Evolutionary conservation across 2,113 vertebrate species (phyloP).

Genomic region (Phalacrocorax aristotelis): DNA sequence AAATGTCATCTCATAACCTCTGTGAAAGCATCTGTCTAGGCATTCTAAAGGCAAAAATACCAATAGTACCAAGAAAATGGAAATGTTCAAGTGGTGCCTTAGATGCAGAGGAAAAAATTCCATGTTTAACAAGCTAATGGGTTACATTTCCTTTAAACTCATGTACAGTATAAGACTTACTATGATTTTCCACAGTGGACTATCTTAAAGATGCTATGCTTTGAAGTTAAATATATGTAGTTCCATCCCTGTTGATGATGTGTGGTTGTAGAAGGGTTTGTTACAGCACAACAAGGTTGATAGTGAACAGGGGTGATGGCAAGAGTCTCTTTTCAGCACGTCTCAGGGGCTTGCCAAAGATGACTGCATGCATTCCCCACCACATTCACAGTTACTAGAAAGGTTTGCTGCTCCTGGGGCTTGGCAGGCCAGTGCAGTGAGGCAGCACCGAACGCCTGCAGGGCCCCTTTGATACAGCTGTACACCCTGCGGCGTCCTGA

Average conservation of each 20-base stretch:
- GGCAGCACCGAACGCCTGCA: background rate
- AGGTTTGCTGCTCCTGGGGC: background rate
- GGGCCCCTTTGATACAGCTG: no score
- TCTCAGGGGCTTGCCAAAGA: background rate
- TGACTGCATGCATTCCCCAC: background rate
- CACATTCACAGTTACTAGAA: rapidly evolving
- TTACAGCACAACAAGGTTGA: background rate
- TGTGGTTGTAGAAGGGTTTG: background rate
- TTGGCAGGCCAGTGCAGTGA: background rate
- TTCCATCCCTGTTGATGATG: background rate
- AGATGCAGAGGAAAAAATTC: background rate
- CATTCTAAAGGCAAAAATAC: background rate
- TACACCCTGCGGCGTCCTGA: background rate
- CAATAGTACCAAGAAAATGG: background rate
- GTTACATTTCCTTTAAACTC: background rate
- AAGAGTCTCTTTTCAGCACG: background rate
- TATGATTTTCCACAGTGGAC: background rate
- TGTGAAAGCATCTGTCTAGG: background rate
- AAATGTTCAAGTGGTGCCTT: background rate
- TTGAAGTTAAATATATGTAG: background rate
- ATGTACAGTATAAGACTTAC: background rate
- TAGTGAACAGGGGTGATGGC: background rate
- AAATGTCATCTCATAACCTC: background rate
- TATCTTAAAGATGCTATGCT: background rate
- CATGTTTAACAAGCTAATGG: background rate